Base-by-base conservation (phyloP, 2,113 vertebrate genomes). In the Nyctibius bracteatus region DNA sequence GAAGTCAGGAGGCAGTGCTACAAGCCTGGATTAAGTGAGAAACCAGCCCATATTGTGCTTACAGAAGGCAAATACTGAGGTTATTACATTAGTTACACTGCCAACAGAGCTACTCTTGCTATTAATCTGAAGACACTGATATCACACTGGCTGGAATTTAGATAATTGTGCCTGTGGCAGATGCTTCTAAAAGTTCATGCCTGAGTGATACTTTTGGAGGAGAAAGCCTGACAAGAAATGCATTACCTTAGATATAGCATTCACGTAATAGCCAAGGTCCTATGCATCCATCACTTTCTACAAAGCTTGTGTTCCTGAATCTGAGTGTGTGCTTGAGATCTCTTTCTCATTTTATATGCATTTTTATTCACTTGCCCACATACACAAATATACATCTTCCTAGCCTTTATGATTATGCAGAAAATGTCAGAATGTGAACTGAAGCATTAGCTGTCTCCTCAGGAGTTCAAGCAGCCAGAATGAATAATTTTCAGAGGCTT, bases 331-430 rank as follows among this genome's bases (percentile, higher is more conserved):
- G 39, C 55, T 57, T 65, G 57, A 79, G 52, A 31, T 46, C 31
- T 63, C 59, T 25, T 72, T 63, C 46, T 94, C 33, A 47, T 62
- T 89, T 91, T 84, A 30, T 51, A 47, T 27, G 33, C 35, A 55
- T 89, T 93, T 94, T 91, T 91, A 91, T 94, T 89, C 70, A 51
- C 37, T 91, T 94, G 61, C 73, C 23, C 70, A 85, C 57, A 52
- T 74, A 81, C 43, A 63, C 55, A 86, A 55, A 74, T 82, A 70
- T 39, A 27, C 54, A 65, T 92, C 55, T 86, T 77, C 43, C 35
- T 81, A 81, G 55, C 72, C 71, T 92, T 81, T 88, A 28, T 86
- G 52, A 67, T 81, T 86, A 39, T 81, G 33, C 33, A 81, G 86
- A 63, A 92, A 88, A 91, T 94, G 52, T 78, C 91, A 95, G 81